A percentile compares a stretch with the other conserved stretches of the same genome.
phyloP scores from a whole-genome alignment of 2,888 invertebrate species.

The Rhogogaster chlorosoma region DNA sequence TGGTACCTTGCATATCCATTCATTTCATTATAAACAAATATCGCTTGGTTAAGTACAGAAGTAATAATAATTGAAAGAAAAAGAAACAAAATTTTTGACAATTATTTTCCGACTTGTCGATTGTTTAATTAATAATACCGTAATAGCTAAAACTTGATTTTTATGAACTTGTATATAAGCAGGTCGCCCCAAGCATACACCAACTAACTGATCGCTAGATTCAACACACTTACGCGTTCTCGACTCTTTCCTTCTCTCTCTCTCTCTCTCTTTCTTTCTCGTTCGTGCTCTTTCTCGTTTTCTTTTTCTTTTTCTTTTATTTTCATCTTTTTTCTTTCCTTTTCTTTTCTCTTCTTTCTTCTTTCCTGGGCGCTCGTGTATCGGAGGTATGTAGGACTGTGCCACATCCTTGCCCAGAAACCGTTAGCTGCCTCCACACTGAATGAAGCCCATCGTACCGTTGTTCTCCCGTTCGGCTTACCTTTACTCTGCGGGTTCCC shows the following conservation, averaged over 20 bases:
- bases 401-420: conserved; percentile 77
- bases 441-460: conserved; percentile 73
- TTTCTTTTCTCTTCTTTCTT: neutral
- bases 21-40: neutral
- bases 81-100: neutral
- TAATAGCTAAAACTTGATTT: conserved; percentile 11
- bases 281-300: neutral
- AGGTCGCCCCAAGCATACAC: neutral
- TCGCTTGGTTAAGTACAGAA: neutral
- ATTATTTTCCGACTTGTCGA: neutral
- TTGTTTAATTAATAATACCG: neutral
- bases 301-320: neutral
- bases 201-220: conserved; percentile 28
- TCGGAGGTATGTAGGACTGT: conserved; percentile 76
- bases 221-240: conserved; percentile 24
- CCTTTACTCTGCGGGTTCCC: conserved; percentile 26
- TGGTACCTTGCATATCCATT: neutral
- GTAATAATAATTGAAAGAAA: neutral
- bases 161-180: neutral
- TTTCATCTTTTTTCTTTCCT: neutral
- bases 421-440: conserved; percentile 75
- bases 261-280: neutral
- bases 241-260: conserved; percentile 11
- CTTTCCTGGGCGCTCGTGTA: conserved; percentile 60
- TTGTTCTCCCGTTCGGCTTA: conserved; percentile 68